Base-by-base conservation (phyloP, 2,888 invertebrate species). In the Macrosiphum euphorbiae region DNA sequence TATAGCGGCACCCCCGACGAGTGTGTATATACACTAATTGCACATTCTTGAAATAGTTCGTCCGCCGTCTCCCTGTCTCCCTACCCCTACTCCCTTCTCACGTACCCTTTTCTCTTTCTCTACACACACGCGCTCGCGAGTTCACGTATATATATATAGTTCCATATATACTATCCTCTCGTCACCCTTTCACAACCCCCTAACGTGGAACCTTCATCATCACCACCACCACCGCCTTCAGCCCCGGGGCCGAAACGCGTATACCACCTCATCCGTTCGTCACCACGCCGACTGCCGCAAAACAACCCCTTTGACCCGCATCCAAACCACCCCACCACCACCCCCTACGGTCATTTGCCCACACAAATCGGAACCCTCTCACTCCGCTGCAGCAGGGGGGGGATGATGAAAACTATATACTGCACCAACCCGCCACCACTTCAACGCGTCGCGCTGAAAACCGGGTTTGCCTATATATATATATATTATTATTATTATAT, bases 41-140 rank as follows among this genome's bases (percentile, higher is more conserved):
- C 98, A 98, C 98, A 98, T 98, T 98, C 98, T 98, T 98, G 97
- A 98, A 98, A 98, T 98, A 98, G 98, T 98, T 98, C 97, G 97
- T 97, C 97, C 97, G 97, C 96, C 96, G 96, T 96, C 96, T 96
- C 96, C 96, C 96, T 96, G 96, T 96, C 96, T 95, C 94, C 91
- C 94, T 91, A 94, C 92, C 95, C 94, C 94, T 85, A 94, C 94
- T 90, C 67, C 47, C 28, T 16, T 88, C 28, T 41, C 26, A 78
- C 90, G 41, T 78, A 44, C 84, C 94, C 95, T 94, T 94, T 87
- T 94, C 94, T 58, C 85, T 92, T 89, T 85, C 88, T 86, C 92
- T 91, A 47, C 94, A 90, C 78, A 86, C 67, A 84, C 94, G 44
- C 87, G 85, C 16, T 55, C 35, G 11, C 84, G 67, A 50, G 52